Base-by-base conservation (phyloP, 2,797 vertebrate species). In the Rallus crepitans region DNA sequence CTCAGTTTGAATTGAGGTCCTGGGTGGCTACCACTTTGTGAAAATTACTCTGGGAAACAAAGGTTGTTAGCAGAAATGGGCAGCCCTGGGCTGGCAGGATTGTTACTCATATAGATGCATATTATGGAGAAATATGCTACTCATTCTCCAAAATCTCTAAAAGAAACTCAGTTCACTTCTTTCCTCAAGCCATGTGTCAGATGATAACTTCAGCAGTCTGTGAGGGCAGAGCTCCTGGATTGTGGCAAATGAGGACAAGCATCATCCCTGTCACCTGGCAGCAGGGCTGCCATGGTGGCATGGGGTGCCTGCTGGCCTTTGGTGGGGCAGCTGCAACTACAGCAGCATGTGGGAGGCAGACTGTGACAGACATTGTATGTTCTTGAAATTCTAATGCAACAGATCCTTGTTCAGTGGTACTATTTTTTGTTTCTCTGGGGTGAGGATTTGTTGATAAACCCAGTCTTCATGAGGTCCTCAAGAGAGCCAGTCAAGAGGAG, bases 321-420 rank as follows among this genome's bases (percentile, higher is more conserved):
- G 7, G 7, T 0, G 1, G 15, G 5, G 4, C 1, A 6, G n/a
- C 40, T 72, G 16, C 30, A 59, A 24, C 61, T 61, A 15, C 1
- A 0, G 7, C 0, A 3, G 6, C 1, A 0, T 48, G 15, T 57
- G 48, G 14, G 25, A 37, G 0, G 0, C 50, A 21, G 42, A 52
- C 15, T 4, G 5, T 37, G 24, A 56, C 0, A 1, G 25, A 28
- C 3, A 0, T 28, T 0, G 0, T 15, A 28, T 1, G 0, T 25
- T 6, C 18, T 42, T 47, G 70, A 89, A 88, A 45, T 33, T 12
- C 8, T 55, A 52, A 25, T 25, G 33, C 30, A 27, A 11, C 10
- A 23, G 21, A 19, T 48, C 30, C 2, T n/a, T 71, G 53, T 30
- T 89, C 2, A 0, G 31, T 30, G 31, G 24, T 66, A 12, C 11